phyloP scores from a whole-genome alignment of 2,888 invertebrate species.

The Cacoxenus indagator region DNA sequence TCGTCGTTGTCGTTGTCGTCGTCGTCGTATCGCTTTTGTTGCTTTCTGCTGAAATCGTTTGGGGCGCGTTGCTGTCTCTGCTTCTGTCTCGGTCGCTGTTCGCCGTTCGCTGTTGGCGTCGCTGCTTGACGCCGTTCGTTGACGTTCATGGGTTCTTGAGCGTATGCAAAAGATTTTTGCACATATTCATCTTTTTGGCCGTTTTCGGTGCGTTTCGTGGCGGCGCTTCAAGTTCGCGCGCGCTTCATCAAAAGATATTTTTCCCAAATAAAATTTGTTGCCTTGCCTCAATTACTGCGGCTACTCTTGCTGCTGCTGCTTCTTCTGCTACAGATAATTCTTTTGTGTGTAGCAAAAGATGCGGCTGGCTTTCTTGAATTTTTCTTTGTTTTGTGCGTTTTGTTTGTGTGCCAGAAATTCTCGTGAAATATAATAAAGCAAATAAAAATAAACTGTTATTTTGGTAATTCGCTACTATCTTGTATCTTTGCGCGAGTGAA shows the following conservation, averaged over 20 bases:
- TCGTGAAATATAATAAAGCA: too few species aligned
- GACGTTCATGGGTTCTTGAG: conserved; percentile 66
- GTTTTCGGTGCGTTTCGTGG: conserved; percentile 69
- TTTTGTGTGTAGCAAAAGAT: neutral
- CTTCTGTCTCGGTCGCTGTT: conserved; percentile 33
- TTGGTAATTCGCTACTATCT: neutral
- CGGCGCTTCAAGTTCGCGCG: conserved; percentile 47
- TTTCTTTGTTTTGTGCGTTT: too few species aligned
- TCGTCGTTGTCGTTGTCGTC: conserved; percentile 17
- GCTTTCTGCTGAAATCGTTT: neutral
- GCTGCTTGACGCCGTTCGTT: conserved; percentile 40
- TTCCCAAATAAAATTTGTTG: conserved; percentile 49
- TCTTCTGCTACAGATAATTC: conserved; percentile 38
- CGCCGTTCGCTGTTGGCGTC: conserved; percentile 38
- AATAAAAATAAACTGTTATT: neutral
- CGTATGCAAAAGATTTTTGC: conserved; percentile 70
- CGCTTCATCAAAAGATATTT: conserved; percentile 43
- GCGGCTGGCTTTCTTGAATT: neutral
- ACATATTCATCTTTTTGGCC: conserved; percentile 70
- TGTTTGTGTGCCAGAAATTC: too few species aligned
- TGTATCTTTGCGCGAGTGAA: neutral
- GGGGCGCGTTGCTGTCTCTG: conserved; percentile 29
- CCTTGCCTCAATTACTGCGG: conserved; percentile 30
- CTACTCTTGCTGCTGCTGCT: conserved; percentile 25
- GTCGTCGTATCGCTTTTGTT: conserved; percentile 38